A percentile compares a stretch with the other conserved stretches of the same genome.
These are phyloP conservation scores for Drosophila neocordata DNA, from an alignment of 1,140 invertebrate genomes.

Conservation along the genomic window DNA sequence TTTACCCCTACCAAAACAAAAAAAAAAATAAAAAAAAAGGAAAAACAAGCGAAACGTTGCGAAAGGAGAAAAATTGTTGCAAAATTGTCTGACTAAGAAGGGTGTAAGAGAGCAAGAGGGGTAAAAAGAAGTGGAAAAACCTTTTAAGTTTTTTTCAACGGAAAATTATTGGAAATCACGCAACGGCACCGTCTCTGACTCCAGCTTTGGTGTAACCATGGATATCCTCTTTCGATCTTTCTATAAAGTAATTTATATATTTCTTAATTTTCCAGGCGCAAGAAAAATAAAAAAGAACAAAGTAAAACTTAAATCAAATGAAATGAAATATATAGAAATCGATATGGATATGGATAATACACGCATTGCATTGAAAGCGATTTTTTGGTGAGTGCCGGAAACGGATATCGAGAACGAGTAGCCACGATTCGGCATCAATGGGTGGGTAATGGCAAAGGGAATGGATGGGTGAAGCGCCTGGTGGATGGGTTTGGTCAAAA, in stretches of 20 bases:
- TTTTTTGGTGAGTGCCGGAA: conserved; percentile 52
- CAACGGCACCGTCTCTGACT: conserved; percentile 26
- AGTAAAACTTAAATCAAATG: conserved; percentile 5
- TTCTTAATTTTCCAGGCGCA: conserved; percentile 34
- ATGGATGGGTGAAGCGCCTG: no score
- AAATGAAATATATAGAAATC: conserved; percentile 22
- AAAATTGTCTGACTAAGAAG: conserved; percentile 48
- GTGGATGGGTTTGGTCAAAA: background rate
- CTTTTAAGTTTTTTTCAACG: conserved; percentile 41
- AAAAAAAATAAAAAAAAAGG: background rate
- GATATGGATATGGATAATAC: conserved; percentile 49
- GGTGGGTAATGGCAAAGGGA: background rate
- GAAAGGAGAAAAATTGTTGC: conserved; percentile 35
- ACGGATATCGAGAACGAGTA: conserved; percentile 59
- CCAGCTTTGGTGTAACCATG: conserved; percentile 20
- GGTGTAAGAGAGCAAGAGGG: background rate
- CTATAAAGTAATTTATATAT: conserved; percentile 6
- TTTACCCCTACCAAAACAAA: conserved; percentile 8
- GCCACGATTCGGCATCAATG: background rate
- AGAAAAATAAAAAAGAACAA: background rate
- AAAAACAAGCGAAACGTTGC: background rate
- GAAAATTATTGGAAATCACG: conserved; percentile 38
- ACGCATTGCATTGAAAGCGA: conserved; percentile 59
- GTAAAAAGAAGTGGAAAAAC: conserved; percentile 22
- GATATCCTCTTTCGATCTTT: background rate